These are phyloP conservation scores for Magallana ariakensis DNA, from an alignment of 1,140 invertebrate genomes.

Conservation along the genomic window DNA sequence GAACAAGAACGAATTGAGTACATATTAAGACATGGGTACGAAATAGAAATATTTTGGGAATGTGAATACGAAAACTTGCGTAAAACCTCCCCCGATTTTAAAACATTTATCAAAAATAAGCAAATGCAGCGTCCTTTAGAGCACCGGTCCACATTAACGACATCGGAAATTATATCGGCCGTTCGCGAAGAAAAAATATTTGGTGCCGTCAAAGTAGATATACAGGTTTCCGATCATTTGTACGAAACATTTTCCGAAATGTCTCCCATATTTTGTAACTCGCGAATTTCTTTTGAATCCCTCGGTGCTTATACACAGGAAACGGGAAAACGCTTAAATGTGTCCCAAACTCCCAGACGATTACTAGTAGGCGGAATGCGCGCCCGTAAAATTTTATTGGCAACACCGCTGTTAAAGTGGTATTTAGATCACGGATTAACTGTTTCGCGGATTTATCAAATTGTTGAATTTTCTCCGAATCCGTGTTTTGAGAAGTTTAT, in stretches of 20 bases:
- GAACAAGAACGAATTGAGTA: conserved; percentile 1
- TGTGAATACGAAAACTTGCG: conserved; percentile 47
- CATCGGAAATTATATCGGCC: conserved; percentile 23
- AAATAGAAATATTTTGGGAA: conserved; percentile 50
- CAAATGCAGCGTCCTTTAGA: not conserved
- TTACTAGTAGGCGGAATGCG: conserved; percentile 56
- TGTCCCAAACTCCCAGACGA: conserved; percentile 51
- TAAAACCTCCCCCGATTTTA: conserved; percentile 27
- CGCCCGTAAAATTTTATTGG: conserved; percentile 56
- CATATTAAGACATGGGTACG: conserved; percentile 10
- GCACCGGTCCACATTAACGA: not conserved
- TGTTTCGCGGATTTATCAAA: conserved; percentile 59
- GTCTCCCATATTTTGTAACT: conserved; percentile 54
- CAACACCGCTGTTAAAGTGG: conserved; percentile 61
- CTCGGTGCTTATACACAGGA: conserved; percentile 53
- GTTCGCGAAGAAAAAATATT: conserved; percentile 41
- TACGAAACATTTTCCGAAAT: conserved; percentile 47
- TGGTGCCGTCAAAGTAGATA: conserved; percentile 58
- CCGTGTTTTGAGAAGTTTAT: conserved; percentile 56
- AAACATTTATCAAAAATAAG: not conserved
- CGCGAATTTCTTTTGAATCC: conserved; percentile 44
- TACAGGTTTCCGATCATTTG: conserved; percentile 40
- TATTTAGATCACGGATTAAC: conserved; percentile 61
- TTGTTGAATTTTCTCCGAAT: conserved; percentile 55
- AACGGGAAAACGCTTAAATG: conserved; percentile 40